These are phyloP conservation scores for Paracanthobrama guichenoti DNA, from an alignment of 2,113 vertebrate genomes.

Conservation along the genomic window DNA sequence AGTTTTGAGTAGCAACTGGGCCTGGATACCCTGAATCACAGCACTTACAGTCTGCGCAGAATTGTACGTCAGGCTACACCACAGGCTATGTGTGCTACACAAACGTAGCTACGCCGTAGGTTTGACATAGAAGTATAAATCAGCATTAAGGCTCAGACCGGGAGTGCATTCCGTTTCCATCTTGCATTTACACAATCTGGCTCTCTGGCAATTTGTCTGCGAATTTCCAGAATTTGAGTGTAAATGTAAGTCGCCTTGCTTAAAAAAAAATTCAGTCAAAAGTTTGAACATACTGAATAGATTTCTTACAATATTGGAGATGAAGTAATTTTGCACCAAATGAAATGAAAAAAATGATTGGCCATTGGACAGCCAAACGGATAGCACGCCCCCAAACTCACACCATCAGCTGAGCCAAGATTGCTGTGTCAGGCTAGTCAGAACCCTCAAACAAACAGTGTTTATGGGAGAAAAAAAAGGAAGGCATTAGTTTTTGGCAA, in stretches of 20 bases:
- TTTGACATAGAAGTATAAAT: too few species aligned
- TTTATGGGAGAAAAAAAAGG: background rate
- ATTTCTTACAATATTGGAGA: background rate
- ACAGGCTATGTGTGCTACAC: too few species aligned
- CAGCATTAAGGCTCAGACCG: background rate
- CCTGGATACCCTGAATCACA: too few species aligned
- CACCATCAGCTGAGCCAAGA: background rate
- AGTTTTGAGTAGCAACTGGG: too few species aligned
- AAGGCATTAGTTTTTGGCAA: background rate
- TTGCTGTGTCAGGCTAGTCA: background rate
- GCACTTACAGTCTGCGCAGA: too few species aligned
- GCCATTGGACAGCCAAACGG: background rate
- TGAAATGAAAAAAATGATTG: background rate
- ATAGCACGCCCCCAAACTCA: background rate
- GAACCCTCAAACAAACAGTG: background rate
- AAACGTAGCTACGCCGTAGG: too few species aligned
- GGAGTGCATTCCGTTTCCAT: background rate
- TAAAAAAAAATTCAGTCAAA: background rate
- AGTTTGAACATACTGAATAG: background rate
- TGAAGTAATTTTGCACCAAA: background rate
- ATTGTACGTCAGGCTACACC: too few species aligned
- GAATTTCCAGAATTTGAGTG: background rate
- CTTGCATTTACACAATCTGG: background rate
- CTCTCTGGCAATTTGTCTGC: background rate
- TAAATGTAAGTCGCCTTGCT: background rate